Evolutionary conservation across 2,113 vertebrate genomes (phyloP).

Genomic region (Menura novaehollandiae): DNA sequence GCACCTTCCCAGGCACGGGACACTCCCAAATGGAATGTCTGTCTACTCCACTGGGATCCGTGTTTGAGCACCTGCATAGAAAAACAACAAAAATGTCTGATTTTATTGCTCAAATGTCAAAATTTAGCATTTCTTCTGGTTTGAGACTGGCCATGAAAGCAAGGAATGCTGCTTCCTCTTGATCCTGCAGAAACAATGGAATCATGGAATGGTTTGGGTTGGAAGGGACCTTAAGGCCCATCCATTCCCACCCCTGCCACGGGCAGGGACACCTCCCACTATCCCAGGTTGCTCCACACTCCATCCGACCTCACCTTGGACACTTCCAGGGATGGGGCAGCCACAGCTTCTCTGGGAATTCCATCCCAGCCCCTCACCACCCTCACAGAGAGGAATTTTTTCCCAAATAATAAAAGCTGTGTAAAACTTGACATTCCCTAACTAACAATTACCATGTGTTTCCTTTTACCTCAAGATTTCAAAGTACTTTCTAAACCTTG

Average conservation of each 20-base stretch:
- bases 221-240: not conserved
- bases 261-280: not conserved
- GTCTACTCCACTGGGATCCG: not conserved
- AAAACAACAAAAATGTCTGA: not conserved
- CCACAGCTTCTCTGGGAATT: not conserved
- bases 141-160: not conserved
- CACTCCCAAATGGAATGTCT: not conserved
- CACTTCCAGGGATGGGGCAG: not conserved
- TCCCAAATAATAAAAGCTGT: not conserved
- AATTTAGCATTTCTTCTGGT: not conserved
- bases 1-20: not conserved
- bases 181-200: not conserved
- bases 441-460: not conserved
- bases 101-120: not conserved
- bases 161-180: not conserved
- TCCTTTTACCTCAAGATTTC: not conserved
- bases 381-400: not conserved
- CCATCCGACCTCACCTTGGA: not conserved
- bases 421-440: not conserved
- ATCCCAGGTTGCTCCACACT: accelerated
- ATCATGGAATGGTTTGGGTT: not conserved
- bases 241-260: not conserved
- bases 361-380: not conserved
- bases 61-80: not conserved
- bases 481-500: not conserved